These are phyloP conservation scores for Solen grandis DNA, from an alignment of 1,140 invertebrate species.

Conservation along the genomic window DNA sequence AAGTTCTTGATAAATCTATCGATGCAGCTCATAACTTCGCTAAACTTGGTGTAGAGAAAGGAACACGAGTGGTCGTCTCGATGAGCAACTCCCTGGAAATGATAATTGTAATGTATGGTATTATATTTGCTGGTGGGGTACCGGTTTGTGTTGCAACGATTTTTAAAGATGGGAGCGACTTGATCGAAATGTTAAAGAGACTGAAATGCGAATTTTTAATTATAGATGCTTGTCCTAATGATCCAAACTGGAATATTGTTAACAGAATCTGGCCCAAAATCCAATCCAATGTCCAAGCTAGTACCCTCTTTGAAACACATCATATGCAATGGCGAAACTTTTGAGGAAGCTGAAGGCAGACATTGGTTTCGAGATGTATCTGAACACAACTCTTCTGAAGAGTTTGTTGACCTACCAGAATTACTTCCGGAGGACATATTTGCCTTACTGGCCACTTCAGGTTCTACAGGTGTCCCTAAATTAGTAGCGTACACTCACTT, in stretches of 20 bases:
- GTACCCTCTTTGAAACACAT: conserved; percentile 2
- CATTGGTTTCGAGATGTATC: background rate
- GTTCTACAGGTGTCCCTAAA: conserved; percentile 42
- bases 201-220: conserved; percentile 23
- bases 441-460: conserved; percentile 20
- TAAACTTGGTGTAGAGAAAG: conserved; percentile 28
- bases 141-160: conserved; percentile 13
- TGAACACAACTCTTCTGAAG: background rate
- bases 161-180: conserved; percentile 38
- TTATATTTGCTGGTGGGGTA: conserved; percentile 32
- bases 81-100: conserved; percentile 45
- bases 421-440: conserved; percentile 36
- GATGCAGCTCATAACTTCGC: background rate
- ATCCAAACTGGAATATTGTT: conserved; percentile 12
- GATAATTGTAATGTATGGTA: background rate
- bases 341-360: background rate
- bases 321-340: conserved; percentile 13
- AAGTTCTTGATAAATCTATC: conserved; percentile 12
- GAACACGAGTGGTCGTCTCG: background rate
- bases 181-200: conserved; percentile 4
- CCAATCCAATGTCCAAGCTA: background rate
- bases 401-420: background rate
- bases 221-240: background rate
- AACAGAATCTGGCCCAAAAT: conserved; percentile 4
- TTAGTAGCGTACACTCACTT: conserved; percentile 22